A percentile compares a stretch with the other conserved stretches of the same genome.
These are phyloP conservation scores for Salvelinus namaycush DNA, from an alignment of 2,113 vertebrate genomes.

Conservation along the genomic window DNA sequence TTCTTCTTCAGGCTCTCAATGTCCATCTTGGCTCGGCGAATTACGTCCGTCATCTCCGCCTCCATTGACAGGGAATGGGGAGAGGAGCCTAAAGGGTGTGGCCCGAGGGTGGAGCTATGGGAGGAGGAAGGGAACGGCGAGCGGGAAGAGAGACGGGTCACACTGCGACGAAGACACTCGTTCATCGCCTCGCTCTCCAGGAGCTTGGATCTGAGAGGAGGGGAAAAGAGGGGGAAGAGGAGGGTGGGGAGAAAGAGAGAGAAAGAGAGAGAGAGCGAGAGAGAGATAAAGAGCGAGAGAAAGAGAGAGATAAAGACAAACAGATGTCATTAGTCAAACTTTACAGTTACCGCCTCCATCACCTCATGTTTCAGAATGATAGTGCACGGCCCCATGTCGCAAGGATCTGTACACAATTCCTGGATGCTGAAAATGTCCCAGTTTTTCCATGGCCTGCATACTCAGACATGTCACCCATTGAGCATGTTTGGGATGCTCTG, in stretches of 20 bases:
- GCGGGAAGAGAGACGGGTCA: slow-evolving; percentile 78
- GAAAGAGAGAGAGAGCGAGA: neutral
- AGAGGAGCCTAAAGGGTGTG: slow-evolving; percentile 70
- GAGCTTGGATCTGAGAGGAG: slow-evolving; percentile 81
- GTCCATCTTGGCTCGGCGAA: slow-evolving; percentile 89
- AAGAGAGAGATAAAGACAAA: too few species aligned
- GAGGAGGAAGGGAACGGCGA: slow-evolving; percentile 64
- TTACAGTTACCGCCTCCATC: too few species aligned
- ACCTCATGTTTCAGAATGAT: too few species aligned
- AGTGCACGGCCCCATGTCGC: too few species aligned
- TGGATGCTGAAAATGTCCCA: too few species aligned
- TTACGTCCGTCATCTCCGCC: slow-evolving; percentile 84
- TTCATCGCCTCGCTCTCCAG: slow-evolving; percentile 97
- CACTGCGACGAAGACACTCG: slow-evolving; percentile 86
- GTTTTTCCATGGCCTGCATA: too few species aligned
- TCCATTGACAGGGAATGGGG: slow-evolving; percentile 76
- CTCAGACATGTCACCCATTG: too few species aligned
- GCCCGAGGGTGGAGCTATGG: slow-evolving; percentile 51
- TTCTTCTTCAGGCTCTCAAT: slow-evolving; percentile 92
- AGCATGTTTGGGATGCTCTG: too few species aligned
- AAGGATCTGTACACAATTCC: too few species aligned
- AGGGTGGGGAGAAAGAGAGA: neutral
- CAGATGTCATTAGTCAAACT: too few species aligned
- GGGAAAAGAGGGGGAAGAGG: neutral
- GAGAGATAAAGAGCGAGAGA: neutral